Evolutionary conservation across 1,140 invertebrate genomes (phyloP).

Genomic region (Nasonia longicornis): DNA sequence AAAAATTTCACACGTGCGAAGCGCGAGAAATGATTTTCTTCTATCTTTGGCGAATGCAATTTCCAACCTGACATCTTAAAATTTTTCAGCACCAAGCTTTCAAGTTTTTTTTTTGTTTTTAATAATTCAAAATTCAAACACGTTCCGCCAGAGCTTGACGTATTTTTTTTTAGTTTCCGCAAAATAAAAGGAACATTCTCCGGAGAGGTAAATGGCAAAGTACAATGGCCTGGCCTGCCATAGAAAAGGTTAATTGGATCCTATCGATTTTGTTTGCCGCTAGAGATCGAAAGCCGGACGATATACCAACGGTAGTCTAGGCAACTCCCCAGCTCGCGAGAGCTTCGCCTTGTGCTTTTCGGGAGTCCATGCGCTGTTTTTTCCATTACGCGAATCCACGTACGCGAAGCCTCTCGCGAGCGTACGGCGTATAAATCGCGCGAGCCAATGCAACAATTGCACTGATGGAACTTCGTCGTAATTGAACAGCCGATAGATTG

Average conservation of each 20-base stretch:
- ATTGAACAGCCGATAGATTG: background rate
- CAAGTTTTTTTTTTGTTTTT: background rate
- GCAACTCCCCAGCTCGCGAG: slow-evolving; percentile 55
- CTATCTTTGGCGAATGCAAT: background rate
- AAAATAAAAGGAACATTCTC: slow-evolving; percentile 29
- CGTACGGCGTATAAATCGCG: too few species aligned
- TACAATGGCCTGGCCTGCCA: slow-evolving; percentile 57
- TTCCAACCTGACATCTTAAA: background rate
- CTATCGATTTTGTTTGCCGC: slow-evolving; percentile 57
- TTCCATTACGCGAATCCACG: background rate
- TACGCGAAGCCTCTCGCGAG: background rate
- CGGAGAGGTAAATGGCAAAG: slow-evolving; percentile 42
- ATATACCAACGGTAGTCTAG: slow-evolving; percentile 58
- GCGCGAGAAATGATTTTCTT: background rate
- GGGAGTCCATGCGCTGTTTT: background rate
- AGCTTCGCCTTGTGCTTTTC: background rate
- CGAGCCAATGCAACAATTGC: too few species aligned
- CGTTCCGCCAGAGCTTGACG: background rate
- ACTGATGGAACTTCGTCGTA: background rate
- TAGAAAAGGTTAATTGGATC: slow-evolving; percentile 62
- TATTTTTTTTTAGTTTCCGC: background rate
- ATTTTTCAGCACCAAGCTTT: background rate
- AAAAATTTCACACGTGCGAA: slow-evolving; percentile 8
- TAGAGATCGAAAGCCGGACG: slow-evolving; percentile 50
- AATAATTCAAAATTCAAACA: too few species aligned